phyloP scores from a whole-genome alignment of 1,140 invertebrate species.

The Kradibia gibbosae region DNA sequence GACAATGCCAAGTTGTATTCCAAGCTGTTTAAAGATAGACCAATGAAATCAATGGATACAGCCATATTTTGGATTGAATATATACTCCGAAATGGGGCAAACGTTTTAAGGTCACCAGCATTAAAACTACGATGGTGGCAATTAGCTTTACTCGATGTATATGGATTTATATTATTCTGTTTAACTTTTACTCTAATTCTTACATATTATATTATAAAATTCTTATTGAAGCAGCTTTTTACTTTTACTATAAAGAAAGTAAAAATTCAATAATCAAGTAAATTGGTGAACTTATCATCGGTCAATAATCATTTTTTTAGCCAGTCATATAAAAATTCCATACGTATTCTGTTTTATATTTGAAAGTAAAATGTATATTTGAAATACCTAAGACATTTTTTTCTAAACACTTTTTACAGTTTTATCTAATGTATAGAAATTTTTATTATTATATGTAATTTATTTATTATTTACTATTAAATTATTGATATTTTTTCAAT shows the following conservation, averaged over 20 bases:
- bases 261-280: constrained; percentile 16
- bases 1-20: not conserved
- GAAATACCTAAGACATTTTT: too few relatives aligned
- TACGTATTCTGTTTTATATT: too few relatives aligned
- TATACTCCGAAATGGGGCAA: constrained; percentile 2
- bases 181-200: not conserved
- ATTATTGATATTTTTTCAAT: too few relatives aligned
- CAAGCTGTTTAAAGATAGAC: constrained; percentile 2
- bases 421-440: too few relatives aligned
- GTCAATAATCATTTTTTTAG: too few relatives aligned
- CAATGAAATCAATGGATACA: constrained; percentile 28
- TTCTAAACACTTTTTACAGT: too few relatives aligned
- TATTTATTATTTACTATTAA: too few relatives aligned
- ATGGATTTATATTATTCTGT: constrained; percentile 16
- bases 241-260: not conserved
- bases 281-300: too few relatives aligned
- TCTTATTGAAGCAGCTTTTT: not conserved
- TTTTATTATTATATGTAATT: too few relatives aligned
- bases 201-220: not conserved
- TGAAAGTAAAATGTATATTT: too few relatives aligned
- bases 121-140: constrained; percentile 32
- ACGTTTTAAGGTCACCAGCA: constrained; percentile 7
- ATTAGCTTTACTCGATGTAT: constrained; percentile 16
- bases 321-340: too few relatives aligned
- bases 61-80: constrained; percentile 39